Conservation (phyloP, 2,888 invertebrate genomes). For the Atherix ibis region DNA sequence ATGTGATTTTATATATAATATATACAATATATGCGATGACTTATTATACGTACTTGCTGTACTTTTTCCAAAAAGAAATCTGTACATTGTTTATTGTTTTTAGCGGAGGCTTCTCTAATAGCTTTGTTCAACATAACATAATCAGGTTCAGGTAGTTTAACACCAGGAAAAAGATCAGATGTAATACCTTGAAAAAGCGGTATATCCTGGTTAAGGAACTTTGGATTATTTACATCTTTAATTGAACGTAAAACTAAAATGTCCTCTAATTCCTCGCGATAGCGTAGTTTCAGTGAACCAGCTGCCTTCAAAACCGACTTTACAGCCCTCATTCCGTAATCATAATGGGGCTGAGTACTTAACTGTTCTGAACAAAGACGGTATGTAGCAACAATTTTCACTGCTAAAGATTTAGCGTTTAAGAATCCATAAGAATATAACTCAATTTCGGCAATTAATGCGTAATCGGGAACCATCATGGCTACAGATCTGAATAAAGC, state of each 20-base stretch:
- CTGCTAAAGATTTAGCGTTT: slow-evolving; percentile 69
- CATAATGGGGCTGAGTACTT: slow-evolving; percentile 86
- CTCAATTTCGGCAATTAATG: slow-evolving; percentile 85
- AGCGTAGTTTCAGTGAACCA: slow-evolving; percentile 75
- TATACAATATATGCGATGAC: neutral
- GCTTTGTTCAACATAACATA: slow-evolving; percentile 54
- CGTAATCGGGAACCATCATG: slow-evolving; percentile 97
- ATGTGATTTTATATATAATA: no score
- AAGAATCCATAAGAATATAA: slow-evolving; percentile 86
- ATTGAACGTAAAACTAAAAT: slow-evolving; percentile 76
- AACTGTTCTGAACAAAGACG: slow-evolving; percentile 84
- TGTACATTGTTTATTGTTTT: slow-evolving; percentile 68
- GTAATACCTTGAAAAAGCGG: slow-evolving; percentile 88
- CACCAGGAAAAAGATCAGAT: slow-evolving; percentile 83
- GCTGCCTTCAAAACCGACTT: slow-evolving; percentile 87
- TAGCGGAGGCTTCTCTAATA: slow-evolving; percentile 43
- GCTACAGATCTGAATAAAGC: slow-evolving; percentile 86
- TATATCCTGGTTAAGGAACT: slow-evolving; percentile 77
- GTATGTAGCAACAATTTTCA: slow-evolving; percentile 91
- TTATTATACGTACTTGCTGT: slow-evolving; percentile 32
- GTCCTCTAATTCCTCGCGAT: slow-evolving; percentile 77
- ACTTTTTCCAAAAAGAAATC: slow-evolving; percentile 75
- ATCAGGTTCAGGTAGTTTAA: slow-evolving; percentile 61
- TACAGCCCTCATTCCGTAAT: slow-evolving; percentile 94
- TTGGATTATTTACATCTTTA: slow-evolving; percentile 86